These are phyloP conservation scores for Trachops cirrhosus DNA, from an alignment of 2,797 vertebrate species.

Conservation along the genomic window DNA sequence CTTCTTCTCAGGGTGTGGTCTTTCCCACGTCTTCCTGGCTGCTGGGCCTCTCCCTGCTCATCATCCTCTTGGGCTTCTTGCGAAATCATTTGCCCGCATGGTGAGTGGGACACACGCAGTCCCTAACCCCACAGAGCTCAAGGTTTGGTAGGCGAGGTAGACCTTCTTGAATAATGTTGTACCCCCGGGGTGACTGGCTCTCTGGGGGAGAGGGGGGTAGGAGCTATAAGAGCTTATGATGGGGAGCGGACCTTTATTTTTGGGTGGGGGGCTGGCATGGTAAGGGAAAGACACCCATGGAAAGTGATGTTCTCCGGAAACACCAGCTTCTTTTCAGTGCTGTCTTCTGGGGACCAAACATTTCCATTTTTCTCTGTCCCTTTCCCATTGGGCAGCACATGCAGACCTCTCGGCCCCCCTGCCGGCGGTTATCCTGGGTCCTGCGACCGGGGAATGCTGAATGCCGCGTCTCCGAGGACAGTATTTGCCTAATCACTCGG, in stretches of 20 bases:
- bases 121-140: background rate
- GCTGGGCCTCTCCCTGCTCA: too few relatives aligned
- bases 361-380: background rate
- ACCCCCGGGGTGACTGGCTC: rapidly evolving
- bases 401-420: background rate
- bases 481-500: background rate
- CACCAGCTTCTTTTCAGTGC: background rate
- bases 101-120: background rate
- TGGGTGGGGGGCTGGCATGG: background rate
- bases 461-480: background rate
- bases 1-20: rapidly evolving
- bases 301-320: background rate
- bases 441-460: background rate
- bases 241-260: background rate
- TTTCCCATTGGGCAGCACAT: background rate
- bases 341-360: background rate
- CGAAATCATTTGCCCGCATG: background rate
- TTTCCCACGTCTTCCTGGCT: background rate
- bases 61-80: background rate
- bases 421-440: background rate
- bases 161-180: background rate
- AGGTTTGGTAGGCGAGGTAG: background rate
- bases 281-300: background rate
- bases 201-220: background rate
- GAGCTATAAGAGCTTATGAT: background rate